Percentiles rank a stretch among this genome's conserved stretches.
These are phyloP conservation scores for Ophion slaviceki DNA, from an alignment of 2,888 invertebrate genomes.

Conservation along the genomic window DNA sequence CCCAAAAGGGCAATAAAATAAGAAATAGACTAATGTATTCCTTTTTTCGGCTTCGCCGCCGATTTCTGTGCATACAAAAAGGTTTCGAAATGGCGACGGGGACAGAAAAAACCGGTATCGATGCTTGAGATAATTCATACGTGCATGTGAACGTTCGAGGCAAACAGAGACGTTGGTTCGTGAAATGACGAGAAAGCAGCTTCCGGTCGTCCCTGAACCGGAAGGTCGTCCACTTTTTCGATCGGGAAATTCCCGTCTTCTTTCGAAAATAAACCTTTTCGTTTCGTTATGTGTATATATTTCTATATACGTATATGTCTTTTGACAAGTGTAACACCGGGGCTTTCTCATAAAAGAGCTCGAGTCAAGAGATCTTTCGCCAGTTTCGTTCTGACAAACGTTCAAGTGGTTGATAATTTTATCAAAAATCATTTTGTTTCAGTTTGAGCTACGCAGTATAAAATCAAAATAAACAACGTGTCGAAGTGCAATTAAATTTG, in stretches of 20 bases:
- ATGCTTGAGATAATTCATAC: background rate
- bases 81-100: background rate
- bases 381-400: slow-evolving; percentile 10
- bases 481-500: background rate
- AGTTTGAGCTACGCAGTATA: background rate
- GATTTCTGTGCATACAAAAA: background rate
- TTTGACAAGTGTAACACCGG: slow-evolving; percentile 6
- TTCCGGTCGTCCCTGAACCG: slow-evolving; percentile 76
- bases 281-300: slow-evolving; percentile 17
- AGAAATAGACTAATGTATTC: background rate
- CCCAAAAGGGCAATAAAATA: background rate
- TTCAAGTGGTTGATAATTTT: background rate
- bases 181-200: slow-evolving; percentile 26
- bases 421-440: background rate
- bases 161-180: slow-evolving; percentile 9
- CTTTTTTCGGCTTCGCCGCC: slow-evolving; percentile 1
- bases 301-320: background rate
- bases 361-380: background rate
- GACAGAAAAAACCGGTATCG: background rate
- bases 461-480: background rate
- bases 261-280: slow-evolving; percentile 37
- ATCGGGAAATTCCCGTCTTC: slow-evolving; percentile 38
- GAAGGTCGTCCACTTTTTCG: slow-evolving; percentile 74
- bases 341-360: slow-evolving; percentile 41
- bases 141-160: slow-evolving; percentile 10